Evolutionary conservation across 2,888 invertebrate species (phyloP).

Genomic region (Acleris emargana): DNA sequence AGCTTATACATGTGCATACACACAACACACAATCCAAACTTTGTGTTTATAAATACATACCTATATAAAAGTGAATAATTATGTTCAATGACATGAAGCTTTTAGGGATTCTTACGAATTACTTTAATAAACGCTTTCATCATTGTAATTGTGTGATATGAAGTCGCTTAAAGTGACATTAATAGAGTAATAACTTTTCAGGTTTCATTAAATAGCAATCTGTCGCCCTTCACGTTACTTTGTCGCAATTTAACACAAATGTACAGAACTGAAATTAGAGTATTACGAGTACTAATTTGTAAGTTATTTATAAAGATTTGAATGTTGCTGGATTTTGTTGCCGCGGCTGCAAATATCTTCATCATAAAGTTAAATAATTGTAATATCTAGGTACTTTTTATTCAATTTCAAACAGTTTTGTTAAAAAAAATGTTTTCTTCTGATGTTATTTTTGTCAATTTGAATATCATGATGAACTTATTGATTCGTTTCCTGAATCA

Average conservation of each 20-base stretch:
- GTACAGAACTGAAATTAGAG: neutral
- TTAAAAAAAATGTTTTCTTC: no score
- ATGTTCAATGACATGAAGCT: slow-evolving; percentile 49
- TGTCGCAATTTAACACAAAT: neutral
- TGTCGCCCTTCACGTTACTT: neutral
- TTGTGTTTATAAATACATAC: slow-evolving; percentile 29
- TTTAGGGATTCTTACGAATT: slow-evolving; percentile 48
- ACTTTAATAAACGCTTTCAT: slow-evolving; percentile 40
- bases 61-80: slow-evolving; percentile 36
- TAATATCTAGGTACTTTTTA: no score
- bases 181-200: slow-evolving; percentile 42
- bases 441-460: no score
- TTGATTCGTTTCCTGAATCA: no score
- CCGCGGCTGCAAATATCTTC: no score
- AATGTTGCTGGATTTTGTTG: no score
- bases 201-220: neutral
- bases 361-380: no score
- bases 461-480: no score
- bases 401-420: no score
- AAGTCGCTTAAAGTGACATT: slow-evolving; percentile 26
- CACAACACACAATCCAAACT: slow-evolving; percentile 15
- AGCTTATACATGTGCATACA: slow-evolving; percentile 10
- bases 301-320: no score
- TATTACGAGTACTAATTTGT: neutral
- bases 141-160: slow-evolving; percentile 14